A percentile compares a stretch with the other conserved stretches of the same genome.
phyloP scores from a whole-genome alignment of 2,113 vertebrate genomes.

The Clarias macrocephalus region DNA sequence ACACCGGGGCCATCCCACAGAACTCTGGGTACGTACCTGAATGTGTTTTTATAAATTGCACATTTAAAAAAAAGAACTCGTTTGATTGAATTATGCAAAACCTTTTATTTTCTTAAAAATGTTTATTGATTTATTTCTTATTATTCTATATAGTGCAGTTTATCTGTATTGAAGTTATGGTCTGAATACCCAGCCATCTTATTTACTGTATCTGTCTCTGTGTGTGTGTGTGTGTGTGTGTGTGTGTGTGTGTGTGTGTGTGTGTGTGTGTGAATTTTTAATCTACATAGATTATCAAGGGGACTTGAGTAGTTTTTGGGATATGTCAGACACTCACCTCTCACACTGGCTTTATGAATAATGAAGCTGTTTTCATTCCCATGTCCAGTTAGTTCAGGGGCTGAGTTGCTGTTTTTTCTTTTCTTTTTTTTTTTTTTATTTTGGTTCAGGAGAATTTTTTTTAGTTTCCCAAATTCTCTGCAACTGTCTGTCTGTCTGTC shows the following conservation, averaged over 20 bases:
- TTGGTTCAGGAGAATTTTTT: not conserved
- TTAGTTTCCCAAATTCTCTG: not conserved
- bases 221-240: not conserved
- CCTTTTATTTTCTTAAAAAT: not conserved
- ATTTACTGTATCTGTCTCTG: too few species aligned
- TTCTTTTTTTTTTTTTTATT: not conserved
- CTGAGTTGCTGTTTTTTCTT: not conserved
- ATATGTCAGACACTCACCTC: not conserved
- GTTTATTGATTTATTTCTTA: not conserved
- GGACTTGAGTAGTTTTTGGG: not conserved
- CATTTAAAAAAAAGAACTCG: not conserved
- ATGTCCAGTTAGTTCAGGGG: conserved; percentile 10
- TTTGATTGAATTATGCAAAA: not conserved
- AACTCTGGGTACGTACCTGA: conserved; percentile 67
- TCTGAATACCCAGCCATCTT: not conserved
- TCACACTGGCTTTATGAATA: not conserved
- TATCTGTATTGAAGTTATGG: not conserved
- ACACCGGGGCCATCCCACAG: conserved; percentile 62
- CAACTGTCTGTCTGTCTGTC: conserved; percentile 42
- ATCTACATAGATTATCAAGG: not conserved
- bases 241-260: not conserved
- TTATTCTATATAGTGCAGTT: not conserved
- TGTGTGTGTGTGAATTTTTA: not conserved
- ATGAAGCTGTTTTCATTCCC: conserved; percentile 20
- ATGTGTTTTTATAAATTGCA: too few species aligned